These are phyloP conservation scores for Mohoua ochrocephala DNA, from an alignment of 2,113 vertebrate species.

Conservation along the genomic window DNA sequence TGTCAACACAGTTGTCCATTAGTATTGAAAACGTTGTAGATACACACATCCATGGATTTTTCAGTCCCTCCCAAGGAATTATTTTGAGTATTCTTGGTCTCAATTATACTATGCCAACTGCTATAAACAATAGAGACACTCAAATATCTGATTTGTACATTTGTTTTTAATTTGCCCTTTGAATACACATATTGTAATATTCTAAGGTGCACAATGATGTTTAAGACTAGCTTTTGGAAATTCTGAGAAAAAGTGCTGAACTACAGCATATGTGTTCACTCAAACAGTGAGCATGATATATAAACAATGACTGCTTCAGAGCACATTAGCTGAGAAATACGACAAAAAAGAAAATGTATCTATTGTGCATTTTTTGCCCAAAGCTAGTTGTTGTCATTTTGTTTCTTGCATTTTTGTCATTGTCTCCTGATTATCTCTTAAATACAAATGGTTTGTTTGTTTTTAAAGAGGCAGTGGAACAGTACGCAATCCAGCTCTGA, in stretches of 20 bases:
- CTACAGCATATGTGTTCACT: background rate
- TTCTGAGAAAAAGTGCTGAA: background rate
- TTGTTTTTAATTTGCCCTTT: background rate
- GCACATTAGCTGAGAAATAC: background rate
- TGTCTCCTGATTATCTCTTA: background rate
- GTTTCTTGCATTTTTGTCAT: background rate
- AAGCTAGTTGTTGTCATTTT: background rate
- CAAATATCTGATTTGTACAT: background rate
- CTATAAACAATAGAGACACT: background rate
- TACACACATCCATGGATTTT: background rate
- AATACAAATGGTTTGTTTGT: background rate
- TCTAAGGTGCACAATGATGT: background rate
- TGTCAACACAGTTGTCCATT: background rate
- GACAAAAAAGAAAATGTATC: background rate
- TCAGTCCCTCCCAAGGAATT: background rate
- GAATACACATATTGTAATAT: background rate
- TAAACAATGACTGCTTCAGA: background rate
- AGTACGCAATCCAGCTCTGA: background rate
- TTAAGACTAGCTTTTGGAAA: background rate
- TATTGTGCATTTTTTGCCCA: background rate
- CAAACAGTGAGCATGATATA: background rate
- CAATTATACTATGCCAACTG: background rate
- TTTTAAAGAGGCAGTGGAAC: background rate
- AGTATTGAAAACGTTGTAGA: background rate
- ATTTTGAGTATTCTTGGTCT: background rate